A percentile compares a stretch with the other conserved stretches of the same genome.
Conservation (phyloP, 2,113 vertebrate species). For the Eulacestoma nigropectus region DNA sequence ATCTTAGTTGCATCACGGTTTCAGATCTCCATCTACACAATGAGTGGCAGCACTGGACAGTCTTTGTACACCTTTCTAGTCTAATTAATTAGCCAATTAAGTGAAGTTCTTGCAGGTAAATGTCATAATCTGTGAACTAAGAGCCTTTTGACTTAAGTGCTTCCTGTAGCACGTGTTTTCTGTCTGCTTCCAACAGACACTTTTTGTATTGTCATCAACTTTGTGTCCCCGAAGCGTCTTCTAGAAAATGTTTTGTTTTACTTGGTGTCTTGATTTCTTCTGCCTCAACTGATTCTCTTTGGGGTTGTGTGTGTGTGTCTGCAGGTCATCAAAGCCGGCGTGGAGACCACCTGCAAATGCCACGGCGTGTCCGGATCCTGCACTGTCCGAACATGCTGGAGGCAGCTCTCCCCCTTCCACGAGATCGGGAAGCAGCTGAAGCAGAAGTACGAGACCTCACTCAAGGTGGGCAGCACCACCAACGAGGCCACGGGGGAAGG, state of each 20-base stretch:
- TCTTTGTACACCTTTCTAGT: not conserved
- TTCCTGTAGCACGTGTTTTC: not conserved
- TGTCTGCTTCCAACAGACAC: not conserved
- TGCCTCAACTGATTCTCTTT: not conserved
- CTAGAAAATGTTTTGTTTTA: rapidly evolving
- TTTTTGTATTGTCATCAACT: not conserved
- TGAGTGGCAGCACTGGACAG: not conserved
- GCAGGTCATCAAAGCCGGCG: slow-evolving; percentile 94
- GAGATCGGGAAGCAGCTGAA: slow-evolving; percentile 96
- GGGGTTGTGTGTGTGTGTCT: not conserved
- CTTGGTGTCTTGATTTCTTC: not conserved
- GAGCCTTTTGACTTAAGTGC: not conserved
- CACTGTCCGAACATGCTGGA: slow-evolving; percentile 95
- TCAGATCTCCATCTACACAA: not conserved
- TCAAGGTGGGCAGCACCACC: slow-evolving; percentile 93
- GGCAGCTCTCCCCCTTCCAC: slow-evolving; percentile 94
- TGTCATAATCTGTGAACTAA: not conserved
- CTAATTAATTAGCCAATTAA: not conserved
- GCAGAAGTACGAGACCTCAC: slow-evolving; percentile 89
- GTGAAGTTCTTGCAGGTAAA: not conserved
- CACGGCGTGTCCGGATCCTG: slow-evolving; percentile 96
- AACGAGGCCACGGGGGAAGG: slow-evolving; percentile 94
- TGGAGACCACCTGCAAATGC: slow-evolving; percentile 97
- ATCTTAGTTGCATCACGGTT: not conserved
- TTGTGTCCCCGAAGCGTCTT: not conserved